phyloP scores from a whole-genome alignment of 2,797 vertebrate genomes.

The Pipistrellus pygmaeus region DNA sequence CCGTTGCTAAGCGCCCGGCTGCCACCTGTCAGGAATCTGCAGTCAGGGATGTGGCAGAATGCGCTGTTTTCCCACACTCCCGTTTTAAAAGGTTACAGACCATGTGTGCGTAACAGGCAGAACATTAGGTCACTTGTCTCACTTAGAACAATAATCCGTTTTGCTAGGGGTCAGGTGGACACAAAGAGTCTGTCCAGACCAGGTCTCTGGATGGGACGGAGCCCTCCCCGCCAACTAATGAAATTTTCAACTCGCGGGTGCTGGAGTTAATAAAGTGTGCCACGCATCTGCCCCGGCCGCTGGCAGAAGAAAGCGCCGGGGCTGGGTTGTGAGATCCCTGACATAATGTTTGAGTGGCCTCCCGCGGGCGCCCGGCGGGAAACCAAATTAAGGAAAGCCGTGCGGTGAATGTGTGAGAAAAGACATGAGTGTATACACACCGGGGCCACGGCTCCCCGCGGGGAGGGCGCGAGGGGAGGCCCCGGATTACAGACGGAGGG shows the following conservation, averaged over 20 bases:
- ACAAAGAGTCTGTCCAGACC: conserved; percentile 91
- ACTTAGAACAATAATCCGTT: conserved; percentile 94
- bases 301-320: conserved; percentile 90
- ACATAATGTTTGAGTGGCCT: conserved; percentile 90
- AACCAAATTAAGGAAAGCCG: conserved; percentile 90
- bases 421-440: conserved; percentile 87
- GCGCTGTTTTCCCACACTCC: conserved; percentile 93
- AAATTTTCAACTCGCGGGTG: conserved; percentile 92
- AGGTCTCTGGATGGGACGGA: conserved; percentile 91
- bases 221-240: conserved; percentile 92
- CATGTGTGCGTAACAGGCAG: conserved; percentile 92
- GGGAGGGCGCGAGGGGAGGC: conserved; percentile 21
- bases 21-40: conserved; percentile 92
- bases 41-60: conserved; percentile 88
- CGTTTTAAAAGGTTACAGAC: conserved; percentile 94
- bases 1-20: conserved; percentile 93
- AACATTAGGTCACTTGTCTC: conserved; percentile 93
- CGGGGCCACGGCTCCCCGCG: conserved; percentile 84
- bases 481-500: conserved; percentile 34
- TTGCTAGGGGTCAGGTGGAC: conserved; percentile 92
- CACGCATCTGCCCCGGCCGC: conserved; percentile 90
- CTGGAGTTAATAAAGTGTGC: conserved; percentile 94
- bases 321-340: conserved; percentile 89
- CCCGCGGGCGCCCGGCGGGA: conserved; percentile 86
- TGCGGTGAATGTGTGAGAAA: conserved; percentile 91